Percentiles rank a stretch among this genome's conserved stretches.
Evolutionary conservation across 2,888 invertebrate species (phyloP).

Genomic region (Nysson spinosus): DNA sequence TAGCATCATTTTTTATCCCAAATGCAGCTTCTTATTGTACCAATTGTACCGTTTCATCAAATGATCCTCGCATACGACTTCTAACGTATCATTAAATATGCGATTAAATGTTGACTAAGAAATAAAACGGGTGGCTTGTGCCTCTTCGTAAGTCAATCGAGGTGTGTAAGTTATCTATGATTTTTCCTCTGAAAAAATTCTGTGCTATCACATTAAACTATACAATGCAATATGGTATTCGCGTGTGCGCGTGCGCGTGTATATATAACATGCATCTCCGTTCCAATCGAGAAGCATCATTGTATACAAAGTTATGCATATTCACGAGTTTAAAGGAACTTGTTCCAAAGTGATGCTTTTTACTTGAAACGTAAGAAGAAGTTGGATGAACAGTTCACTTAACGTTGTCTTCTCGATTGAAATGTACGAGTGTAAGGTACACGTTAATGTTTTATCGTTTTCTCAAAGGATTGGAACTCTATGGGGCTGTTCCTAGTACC

Average conservation of each 20-base stretch:
- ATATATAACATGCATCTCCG: conserved; percentile 16
- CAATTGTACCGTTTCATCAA: background rate
- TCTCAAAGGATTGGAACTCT: conserved; percentile 65
- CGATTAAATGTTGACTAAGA: background rate
- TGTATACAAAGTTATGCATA: background rate
- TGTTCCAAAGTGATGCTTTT: background rate
- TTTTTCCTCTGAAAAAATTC: no score
- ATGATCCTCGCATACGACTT: background rate
- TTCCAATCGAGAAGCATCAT: conserved; percentile 32
- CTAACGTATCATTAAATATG: background rate
- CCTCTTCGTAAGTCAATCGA: no score
- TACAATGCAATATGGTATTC: conserved; percentile 13
- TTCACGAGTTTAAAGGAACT: background rate
- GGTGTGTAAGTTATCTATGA: no score
- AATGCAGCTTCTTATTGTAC: background rate
- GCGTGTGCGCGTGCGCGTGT: conserved; percentile 2
- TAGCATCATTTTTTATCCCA: no score
- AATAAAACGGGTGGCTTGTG: no score
- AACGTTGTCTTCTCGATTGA: conserved; percentile 41
- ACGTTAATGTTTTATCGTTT: conserved; percentile 3
- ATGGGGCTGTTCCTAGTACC: conserved; percentile 74
- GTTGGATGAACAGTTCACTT: no score
- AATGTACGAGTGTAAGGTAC: background rate
- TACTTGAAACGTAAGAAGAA: background rate
- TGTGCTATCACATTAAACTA: conserved; percentile 1